Percentiles rank a stretch among this genome's conserved stretches.
Conservation (phyloP, 2,888 invertebrate species). For the Thecocarcelia acutangulata region DNA sequence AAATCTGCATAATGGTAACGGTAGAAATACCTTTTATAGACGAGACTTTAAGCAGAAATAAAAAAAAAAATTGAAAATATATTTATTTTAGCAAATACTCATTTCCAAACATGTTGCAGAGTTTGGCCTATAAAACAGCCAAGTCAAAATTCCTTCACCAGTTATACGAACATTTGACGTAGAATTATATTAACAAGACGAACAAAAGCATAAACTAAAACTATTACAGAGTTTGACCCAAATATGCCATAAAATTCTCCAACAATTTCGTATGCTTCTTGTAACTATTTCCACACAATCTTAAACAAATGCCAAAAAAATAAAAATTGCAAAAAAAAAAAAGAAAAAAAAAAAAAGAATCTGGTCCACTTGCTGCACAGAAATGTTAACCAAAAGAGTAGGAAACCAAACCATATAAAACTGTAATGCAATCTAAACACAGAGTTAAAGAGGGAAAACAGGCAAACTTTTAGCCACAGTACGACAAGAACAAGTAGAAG, state of each 20-base stretch:
- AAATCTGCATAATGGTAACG: conserved; percentile 45
- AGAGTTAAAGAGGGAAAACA: conserved; percentile 34
- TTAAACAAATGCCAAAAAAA: conserved; percentile 53
- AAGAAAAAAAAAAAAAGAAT: conserved; percentile 23
- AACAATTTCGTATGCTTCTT: conserved; percentile 23
- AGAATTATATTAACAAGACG: conserved; percentile 31
- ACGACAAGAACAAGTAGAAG: conserved; percentile 39
- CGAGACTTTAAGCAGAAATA: conserved; percentile 11
- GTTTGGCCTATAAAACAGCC: conserved; percentile 23
- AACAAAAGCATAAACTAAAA: conserved; percentile 58
- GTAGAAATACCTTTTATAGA: conserved; percentile 58
- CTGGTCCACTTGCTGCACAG: conserved; percentile 60
- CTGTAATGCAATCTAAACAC: conserved; percentile 46
- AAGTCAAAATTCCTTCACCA: conserved; percentile 19
- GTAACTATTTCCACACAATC: conserved; percentile 39
- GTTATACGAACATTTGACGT: conserved; percentile 5
- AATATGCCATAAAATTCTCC: conserved; percentile 68
- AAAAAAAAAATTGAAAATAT: too few species aligned
- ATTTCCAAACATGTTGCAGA: conserved; percentile 35
- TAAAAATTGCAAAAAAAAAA: neutral
- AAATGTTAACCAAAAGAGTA: conserved; percentile 16
- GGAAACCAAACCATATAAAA: conserved; percentile 39
- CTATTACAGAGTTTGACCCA: conserved; percentile 72
- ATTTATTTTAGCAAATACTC: conserved; percentile 28
- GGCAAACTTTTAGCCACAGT: conserved; percentile 54